Evolutionary conservation across 1,140 invertebrate genomes (phyloP), one percentile per base, ranked within the genome.

Genomic region (Drosophila kanapiae): DNA sequence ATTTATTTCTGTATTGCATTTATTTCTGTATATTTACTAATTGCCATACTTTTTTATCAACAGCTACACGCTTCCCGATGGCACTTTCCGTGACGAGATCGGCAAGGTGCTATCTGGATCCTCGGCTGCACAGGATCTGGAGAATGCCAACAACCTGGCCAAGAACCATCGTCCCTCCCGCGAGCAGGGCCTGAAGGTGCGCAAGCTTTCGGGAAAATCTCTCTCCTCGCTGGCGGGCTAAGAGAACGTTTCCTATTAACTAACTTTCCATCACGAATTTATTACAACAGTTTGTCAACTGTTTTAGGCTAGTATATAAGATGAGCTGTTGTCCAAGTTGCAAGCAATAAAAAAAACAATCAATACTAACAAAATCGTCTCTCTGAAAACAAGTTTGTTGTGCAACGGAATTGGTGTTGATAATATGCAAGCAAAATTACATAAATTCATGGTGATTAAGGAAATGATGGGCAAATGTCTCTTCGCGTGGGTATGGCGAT

Each of bases 131-230:
- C 68, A 87, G 38, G 91, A 91, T 33, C 45, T 85, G n/a, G 54
- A 74, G 18, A 86, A 82, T 37, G 91, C 84, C 57, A 90, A 78
- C 42, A 82, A 59, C 6, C 57, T 78, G 48, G 70, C 74, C n/a
- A 78, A 70, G 31, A 90, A 90, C 35, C 78, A 60, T 5, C 71
- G 85, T 0, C 85, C 85, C 8, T 74, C 85, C 3, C 63, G 75
- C 0, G 78, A 80, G 49, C 79, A 75, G 40, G 82, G 82, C 9
- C 59, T 91, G 0, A 92, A 92, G 59, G 78, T 91, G 35, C 91
- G 91, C 43, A 92, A 92, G 60, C 67, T 92, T n/a, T 81, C 87
- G 4, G 85, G 90, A 27, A 91, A 91, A 69, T 78, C 87, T 0
- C 71, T 92, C 8, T 57, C 83, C 43, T 92, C 91, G n/a, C 62